Evolutionary conservation across 2,888 invertebrate genomes (phyloP).

Genomic region (Galerucella pusilla): DNA sequence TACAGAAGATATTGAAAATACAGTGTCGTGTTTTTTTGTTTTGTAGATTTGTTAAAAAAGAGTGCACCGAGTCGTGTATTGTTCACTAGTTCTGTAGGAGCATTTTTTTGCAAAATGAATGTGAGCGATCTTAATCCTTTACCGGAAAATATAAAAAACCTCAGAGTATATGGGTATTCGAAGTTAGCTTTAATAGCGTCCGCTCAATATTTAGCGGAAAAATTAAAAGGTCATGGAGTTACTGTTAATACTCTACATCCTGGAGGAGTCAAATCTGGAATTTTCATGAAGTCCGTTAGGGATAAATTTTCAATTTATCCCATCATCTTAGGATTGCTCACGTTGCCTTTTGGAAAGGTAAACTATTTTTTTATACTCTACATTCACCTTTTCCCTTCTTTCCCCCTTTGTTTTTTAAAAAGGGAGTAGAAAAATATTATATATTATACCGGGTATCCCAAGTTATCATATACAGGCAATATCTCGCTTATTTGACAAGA

Average conservation of each 20-base stretch:
- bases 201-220: constrained; percentile 50
- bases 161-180: constrained; percentile 46
- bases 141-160: constrained; percentile 31
- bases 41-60: constrained; percentile 65
- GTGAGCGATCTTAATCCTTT: constrained; percentile 46
- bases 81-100: constrained; percentile 52
- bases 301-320: constrained; percentile 34
- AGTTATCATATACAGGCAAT: too few relatives aligned
- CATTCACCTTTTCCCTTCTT: background rate
- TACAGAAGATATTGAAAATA: background rate
- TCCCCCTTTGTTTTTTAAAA: too few relatives aligned
- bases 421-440: too few relatives aligned
- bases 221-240: constrained; percentile 48
- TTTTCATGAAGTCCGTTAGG: constrained; percentile 38
- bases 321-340: constrained; percentile 31
- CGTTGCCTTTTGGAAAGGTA: constrained; percentile 33
- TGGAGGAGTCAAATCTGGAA: constrained; percentile 49
- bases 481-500: too few relatives aligned
- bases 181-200: constrained; percentile 55
- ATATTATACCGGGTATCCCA: too few relatives aligned
- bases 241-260: constrained; percentile 54
- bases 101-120: constrained; percentile 44
- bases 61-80: constrained; percentile 53
- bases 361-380: background rate
- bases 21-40: background rate